These are phyloP conservation scores for Otolemur crassicaudatus DNA, from an alignment of 2,797 vertebrate species.

Conservation along the genomic window DNA sequence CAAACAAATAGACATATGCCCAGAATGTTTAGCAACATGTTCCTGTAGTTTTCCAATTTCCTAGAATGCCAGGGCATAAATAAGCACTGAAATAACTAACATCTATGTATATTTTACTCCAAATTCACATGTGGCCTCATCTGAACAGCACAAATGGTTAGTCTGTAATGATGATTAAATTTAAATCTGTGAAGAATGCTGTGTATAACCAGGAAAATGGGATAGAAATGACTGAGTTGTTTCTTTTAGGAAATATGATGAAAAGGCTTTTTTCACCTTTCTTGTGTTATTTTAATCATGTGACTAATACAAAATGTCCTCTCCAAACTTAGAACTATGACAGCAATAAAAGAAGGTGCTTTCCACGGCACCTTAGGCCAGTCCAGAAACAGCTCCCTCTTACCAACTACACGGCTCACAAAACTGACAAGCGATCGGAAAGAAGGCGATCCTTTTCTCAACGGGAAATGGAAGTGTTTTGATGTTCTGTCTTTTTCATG, in stretches of 20 bases:
- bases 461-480: constrained; percentile 56
- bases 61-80: constrained; percentile 63
- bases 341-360: constrained; percentile 69
- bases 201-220: constrained; percentile 1
- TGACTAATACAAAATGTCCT: constrained; percentile 66
- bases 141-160: neutral
- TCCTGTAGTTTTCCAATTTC: constrained; percentile 11
- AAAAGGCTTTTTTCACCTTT: constrained; percentile 63
- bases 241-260: constrained; percentile 62
- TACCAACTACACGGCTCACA: constrained; percentile 74
- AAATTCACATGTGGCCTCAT: constrained; percentile 26
- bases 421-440: constrained; percentile 77
- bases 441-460: constrained; percentile 75
- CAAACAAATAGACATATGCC: neutral
- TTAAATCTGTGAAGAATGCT: constrained; percentile 56
- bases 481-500: neutral
- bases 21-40: neutral
- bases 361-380: constrained; percentile 67
- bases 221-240: neutral
- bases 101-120: constrained; percentile 66
- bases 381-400: constrained; percentile 70
- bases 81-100: constrained; percentile 76
- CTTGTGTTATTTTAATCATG: constrained; percentile 41
- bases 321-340: constrained; percentile 35
- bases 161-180: constrained; percentile 53